Evolutionary conservation across 1,140 invertebrate species (phyloP).

Genomic region (Drosophila kepulauana): DNA sequence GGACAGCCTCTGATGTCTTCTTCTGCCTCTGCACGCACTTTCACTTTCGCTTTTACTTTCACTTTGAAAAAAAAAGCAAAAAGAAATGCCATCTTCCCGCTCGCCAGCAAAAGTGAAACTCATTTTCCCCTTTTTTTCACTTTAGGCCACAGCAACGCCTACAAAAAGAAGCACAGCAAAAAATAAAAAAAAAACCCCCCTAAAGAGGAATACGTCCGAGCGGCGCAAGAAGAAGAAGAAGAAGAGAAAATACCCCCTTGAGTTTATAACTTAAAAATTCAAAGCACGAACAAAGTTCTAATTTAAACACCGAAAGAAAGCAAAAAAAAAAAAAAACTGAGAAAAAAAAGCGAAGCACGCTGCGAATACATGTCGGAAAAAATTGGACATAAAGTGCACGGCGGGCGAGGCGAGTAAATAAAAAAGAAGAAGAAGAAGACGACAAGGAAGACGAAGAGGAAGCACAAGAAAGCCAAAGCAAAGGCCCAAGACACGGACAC

Average conservation of each 20-base stretch:
- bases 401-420: conserved; percentile 56
- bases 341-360: conserved; percentile 26
- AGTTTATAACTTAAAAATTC: conserved; percentile 84
- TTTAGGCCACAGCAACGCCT: conserved; percentile 49
- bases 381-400: conserved; percentile 62
- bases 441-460: conserved; percentile 10
- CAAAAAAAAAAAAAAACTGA: conserved; percentile 17
- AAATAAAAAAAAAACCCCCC: conserved; percentile 7
- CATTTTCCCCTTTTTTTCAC: conserved; percentile 76
- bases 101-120: conserved; percentile 65
- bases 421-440: conserved; percentile 41
- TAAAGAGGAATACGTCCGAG: not conserved
- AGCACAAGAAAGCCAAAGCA: conserved; percentile 19
- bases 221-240: conserved; percentile 5
- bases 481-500: conserved; percentile 8
- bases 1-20: conserved; percentile 36
- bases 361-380: conserved; percentile 43
- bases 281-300: conserved; percentile 83
- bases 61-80: conserved; percentile 13
- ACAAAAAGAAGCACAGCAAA: conserved; percentile 12
- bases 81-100: not conserved
- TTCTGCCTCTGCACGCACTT: conserved; percentile 34
- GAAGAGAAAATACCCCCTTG: conserved; percentile 73
- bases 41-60: conserved; percentile 34
- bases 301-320: conserved; percentile 72